Base-by-base conservation (phyloP, 2,797 vertebrate genomes). In the Bradypus variegatus region DNA sequence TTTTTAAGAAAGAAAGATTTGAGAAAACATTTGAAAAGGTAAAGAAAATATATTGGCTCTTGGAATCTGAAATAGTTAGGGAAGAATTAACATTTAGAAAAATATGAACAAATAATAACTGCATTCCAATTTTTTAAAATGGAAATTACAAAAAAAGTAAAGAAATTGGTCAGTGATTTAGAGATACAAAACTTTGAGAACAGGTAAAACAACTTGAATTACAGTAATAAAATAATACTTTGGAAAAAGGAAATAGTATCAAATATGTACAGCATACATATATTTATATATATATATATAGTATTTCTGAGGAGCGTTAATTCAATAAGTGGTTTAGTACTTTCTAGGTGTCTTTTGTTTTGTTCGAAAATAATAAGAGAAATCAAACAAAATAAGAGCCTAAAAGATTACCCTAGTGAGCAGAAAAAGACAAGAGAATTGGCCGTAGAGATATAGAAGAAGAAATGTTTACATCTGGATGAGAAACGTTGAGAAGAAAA, bases 51-150 rank as follows among this genome's bases (percentile, higher is more conserved):
- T 75, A 75, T 58, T 94, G 62, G 23, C 27, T 84, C 69, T 84
- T 83, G 80, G 23, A 70, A 72, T 89, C 23, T 86, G 50, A 31
- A 70, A 75, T 36, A 58, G 14, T 90, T 89, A 29, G 29, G 50
- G 33, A 91, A 94, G 41, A 91, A 82, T 88, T 88, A 88, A 41
- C 36, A 89, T 53, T 88, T 88, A 48, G 69, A 81, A 88, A 94
- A 90, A 86, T 82, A 73, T 29, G 23, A 90, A 90, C 75, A 91
- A 80, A 70, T 75, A 87, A 29, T 79, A 88, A 86, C 64, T 78
- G 38, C 81, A 93, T 86, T 86, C 16, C n/a, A 81, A 23, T 90
- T 29, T 14, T 45, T 41, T 69, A 27, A 86, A 91, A 91, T 45
- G 27, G 50, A 91, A 67, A 25, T 4, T 14, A 77, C 58, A 53